Percentiles rank a stretch among this genome's conserved stretches.
Conservation (phyloP, 1,140 invertebrate species). For the Parapsyche elsis region DNA sequence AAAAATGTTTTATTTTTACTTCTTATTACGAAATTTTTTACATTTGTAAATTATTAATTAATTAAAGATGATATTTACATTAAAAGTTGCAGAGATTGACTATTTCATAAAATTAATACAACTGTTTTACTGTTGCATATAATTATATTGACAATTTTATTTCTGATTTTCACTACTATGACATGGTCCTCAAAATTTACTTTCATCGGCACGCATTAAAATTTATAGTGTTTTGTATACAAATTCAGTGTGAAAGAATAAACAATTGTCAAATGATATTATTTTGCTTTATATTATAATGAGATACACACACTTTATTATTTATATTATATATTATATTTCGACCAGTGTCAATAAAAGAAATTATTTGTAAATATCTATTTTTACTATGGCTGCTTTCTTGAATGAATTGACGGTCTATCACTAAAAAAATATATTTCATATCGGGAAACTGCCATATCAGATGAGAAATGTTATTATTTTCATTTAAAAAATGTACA, state of each 20-base stretch:
- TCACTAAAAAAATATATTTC: slow-evolving; percentile 60
- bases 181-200: too few relatives aligned
- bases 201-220: too few relatives aligned
- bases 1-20: not conserved
- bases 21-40: not conserved
- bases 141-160: slow-evolving; percentile 53
- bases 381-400: slow-evolving; percentile 56
- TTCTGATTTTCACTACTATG: too few relatives aligned
- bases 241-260: too few relatives aligned
- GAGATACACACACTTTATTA: slow-evolving; percentile 50
- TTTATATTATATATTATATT: slow-evolving; percentile 50
- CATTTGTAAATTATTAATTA: slow-evolving; percentile 3
- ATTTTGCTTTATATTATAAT: slow-evolving; percentile 2
- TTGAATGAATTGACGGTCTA: slow-evolving; percentile 55
- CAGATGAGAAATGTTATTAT: slow-evolving; percentile 67
- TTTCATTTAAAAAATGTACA: slow-evolving; percentile 71
- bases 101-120: slow-evolving; percentile 9
- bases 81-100: not conserved
- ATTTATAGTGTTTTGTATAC: too few relatives aligned
- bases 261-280: slow-evolving; percentile 20
- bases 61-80: not conserved
- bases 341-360: slow-evolving; percentile 56
- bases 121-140: slow-evolving; percentile 28
- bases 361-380: slow-evolving; percentile 57
- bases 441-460: slow-evolving; percentile 74